Evolutionary conservation across 2,888 invertebrate species (phyloP).

Genomic region (Lymantria monacha): DNA sequence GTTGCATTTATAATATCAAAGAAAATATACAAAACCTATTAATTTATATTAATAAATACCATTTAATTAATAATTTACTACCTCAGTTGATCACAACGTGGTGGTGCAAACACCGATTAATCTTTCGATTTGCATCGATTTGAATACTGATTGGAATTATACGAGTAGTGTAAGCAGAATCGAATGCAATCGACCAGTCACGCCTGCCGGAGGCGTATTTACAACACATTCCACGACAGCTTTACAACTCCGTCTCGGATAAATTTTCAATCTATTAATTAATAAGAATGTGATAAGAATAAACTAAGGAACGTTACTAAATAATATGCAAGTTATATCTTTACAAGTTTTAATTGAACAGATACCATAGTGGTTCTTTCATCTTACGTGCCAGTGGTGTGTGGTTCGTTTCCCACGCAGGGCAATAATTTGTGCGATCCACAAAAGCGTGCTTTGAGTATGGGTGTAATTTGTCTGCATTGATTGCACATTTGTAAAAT

Average conservation of each 20-base stretch:
- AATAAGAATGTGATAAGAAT: slow-evolving; percentile 21
- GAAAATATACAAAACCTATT: background rate
- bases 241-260: slow-evolving; percentile 37
- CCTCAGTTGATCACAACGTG: slow-evolving; percentile 35
- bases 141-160: slow-evolving; percentile 73
- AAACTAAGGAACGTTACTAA: background rate
- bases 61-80: slow-evolving; percentile 44
- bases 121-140: slow-evolving; percentile 74
- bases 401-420: no score
- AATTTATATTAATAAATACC: slow-evolving; percentile 39
- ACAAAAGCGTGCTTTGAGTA: no score
- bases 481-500: no score
- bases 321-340: background rate
- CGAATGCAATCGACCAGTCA: slow-evolving; percentile 51
- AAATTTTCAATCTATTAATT: slow-evolving; percentile 34
- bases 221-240: slow-evolving; percentile 43
- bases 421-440: no score
- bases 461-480: no score
- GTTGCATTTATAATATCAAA: background rate
- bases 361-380: no score
- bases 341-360: no score
- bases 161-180: slow-evolving; percentile 39
- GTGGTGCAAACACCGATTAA: slow-evolving; percentile 65
- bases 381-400: no score
- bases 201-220: slow-evolving; percentile 47